phyloP scores from a whole-genome alignment of 2,888 invertebrate species.

The Venustoraphidia nigricollis region DNA sequence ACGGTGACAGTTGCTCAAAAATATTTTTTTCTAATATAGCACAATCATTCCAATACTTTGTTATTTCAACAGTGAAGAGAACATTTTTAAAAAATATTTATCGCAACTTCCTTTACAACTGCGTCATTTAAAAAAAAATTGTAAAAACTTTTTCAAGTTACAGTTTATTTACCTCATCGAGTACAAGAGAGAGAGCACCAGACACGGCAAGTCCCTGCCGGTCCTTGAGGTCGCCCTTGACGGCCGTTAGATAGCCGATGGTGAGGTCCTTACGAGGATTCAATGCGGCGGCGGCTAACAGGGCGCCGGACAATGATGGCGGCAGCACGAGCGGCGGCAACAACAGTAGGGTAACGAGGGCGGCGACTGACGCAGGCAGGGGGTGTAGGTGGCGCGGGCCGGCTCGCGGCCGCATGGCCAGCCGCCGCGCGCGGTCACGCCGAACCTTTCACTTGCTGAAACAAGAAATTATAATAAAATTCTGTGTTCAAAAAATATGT shows the following conservation, averaged over 20 bases:
- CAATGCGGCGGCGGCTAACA: conserved; percentile 13
- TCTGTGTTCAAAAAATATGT: too few relatives aligned
- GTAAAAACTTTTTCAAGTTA: too few relatives aligned
- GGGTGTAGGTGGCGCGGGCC: conserved; percentile 18
- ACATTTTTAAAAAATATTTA: too few relatives aligned
- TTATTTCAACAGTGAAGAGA: too few relatives aligned
- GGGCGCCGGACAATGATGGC: conserved; percentile 2
- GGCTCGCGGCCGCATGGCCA: conserved; percentile 43
- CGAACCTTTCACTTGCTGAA: background rate
- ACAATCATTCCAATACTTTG: too few relatives aligned
- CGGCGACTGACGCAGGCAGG: conserved; percentile 7
- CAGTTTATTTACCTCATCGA: conserved; percentile 49
- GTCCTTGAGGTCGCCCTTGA: conserved; percentile 59
- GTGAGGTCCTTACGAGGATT: conserved; percentile 35
- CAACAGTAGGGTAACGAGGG: conserved; percentile 11
- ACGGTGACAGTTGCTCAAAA: too few relatives aligned
- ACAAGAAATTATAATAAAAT: too few relatives aligned
- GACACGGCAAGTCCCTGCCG: conserved; percentile 77
- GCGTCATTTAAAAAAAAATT: too few relatives aligned
- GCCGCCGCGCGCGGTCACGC: conserved; percentile 31
- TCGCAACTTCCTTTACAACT: too few relatives aligned
- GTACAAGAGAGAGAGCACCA: conserved; percentile 79
- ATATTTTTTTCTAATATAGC: too few relatives aligned
- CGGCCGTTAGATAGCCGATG: conserved; percentile 74
- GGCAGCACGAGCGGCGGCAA: conserved; percentile 6